Percentiles rank a stretch among this genome's conserved stretches.
Evolutionary conservation across 2,113 vertebrate species (phyloP).

Genomic region (Sinocyclocheilus maitianheensis): DNA sequence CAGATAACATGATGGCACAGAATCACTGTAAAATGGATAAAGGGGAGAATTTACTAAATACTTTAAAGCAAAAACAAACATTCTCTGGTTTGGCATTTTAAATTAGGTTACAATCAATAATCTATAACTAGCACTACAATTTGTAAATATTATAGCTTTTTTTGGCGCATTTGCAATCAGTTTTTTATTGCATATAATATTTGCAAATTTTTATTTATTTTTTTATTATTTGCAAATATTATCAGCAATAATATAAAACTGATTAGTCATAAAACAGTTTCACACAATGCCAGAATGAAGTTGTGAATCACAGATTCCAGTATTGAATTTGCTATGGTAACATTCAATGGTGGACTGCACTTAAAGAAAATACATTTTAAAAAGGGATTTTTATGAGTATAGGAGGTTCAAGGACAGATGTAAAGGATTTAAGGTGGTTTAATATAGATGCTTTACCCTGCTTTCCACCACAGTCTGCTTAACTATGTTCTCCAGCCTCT

Average conservation of each 20-base stretch:
- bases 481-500: conserved; percentile 83
- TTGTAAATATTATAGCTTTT: too few species aligned
- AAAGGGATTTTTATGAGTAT: not conserved
- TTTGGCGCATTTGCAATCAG: too few species aligned
- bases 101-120: not conserved
- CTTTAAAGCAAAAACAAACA: not conserved
- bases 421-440: not conserved
- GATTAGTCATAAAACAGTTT: not conserved
- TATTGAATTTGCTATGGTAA: not conserved
- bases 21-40: not conserved
- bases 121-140: not conserved
- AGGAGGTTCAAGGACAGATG: not conserved
- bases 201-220: too few species aligned
- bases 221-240: not conserved
- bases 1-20: not conserved
- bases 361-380: not conserved
- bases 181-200: too few species aligned
- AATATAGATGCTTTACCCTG: conserved; percentile 75
- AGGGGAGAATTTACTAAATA: not conserved
- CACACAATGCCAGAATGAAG: not conserved
- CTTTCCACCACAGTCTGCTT: conserved; percentile 74
- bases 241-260: not conserved
- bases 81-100: not conserved
- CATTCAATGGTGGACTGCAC: not conserved
- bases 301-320: not conserved